Evolutionary conservation across 2,797 vertebrate species (phyloP).

Genomic region (Philypnodon macrostomus): DNA sequence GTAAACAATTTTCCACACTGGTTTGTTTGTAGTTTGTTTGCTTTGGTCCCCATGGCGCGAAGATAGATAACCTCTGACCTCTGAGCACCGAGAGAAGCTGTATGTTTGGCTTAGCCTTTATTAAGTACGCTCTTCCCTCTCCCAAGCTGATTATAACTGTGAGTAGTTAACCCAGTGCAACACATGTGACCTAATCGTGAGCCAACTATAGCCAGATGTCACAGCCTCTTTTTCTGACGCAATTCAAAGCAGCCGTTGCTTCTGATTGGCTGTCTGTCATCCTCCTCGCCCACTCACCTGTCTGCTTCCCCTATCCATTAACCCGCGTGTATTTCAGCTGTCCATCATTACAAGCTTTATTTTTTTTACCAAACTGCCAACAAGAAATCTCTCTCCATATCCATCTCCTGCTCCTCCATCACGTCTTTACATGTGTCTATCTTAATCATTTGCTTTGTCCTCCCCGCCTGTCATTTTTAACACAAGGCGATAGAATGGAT

Average conservation of each 20-base stretch:
- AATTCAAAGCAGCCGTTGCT: slow-evolving; percentile 5
- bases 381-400: slow-evolving; percentile 15
- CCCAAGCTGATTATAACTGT: slow-evolving; percentile 38
- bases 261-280: slow-evolving; percentile 7
- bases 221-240: slow-evolving; percentile 8
- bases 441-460: slow-evolving; percentile 48
- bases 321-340: slow-evolving; percentile 17
- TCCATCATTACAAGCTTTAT: slow-evolving; percentile 14
- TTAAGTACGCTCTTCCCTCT: slow-evolving; percentile 45
- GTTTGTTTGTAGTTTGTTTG: slow-evolving; percentile 30
- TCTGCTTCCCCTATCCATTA: slow-evolving; percentile 25
- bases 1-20: not conserved
- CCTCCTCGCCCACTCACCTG: slow-evolving; percentile 23
- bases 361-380: not conserved
- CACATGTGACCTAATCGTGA: slow-evolving; percentile 36
- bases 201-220: slow-evolving; percentile 35
- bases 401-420: slow-evolving; percentile 29
- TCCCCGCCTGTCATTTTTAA: no score
- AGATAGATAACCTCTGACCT: slow-evolving; percentile 34
- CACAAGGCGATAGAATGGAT: slow-evolving; percentile 47
- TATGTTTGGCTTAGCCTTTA: slow-evolving; percentile 43
- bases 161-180: slow-evolving; percentile 29
- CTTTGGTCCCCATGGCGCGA: slow-evolving; percentile 23
- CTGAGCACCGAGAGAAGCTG: slow-evolving; percentile 28
- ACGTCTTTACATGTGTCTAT: slow-evolving; percentile 35